A percentile compares a stretch with the other conserved stretches of the same genome.
phyloP scores from a whole-genome alignment of 2,888 invertebrate species.

The Ormia ochracea region DNA sequence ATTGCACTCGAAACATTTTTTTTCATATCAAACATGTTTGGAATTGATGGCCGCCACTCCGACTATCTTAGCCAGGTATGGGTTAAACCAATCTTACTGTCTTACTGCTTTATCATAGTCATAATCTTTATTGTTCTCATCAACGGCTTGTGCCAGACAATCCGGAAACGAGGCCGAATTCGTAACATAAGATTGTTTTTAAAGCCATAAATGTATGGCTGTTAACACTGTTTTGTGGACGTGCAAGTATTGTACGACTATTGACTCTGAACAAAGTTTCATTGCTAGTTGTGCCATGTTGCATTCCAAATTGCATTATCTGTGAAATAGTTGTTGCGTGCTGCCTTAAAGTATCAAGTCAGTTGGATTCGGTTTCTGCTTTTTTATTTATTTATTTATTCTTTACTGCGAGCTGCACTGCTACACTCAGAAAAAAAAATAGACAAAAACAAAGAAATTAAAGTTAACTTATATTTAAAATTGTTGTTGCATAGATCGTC shows the following conservation, averaged over 20 bases:
- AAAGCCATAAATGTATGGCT: neutral
- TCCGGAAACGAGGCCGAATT: constrained; percentile 60
- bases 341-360: constrained; percentile 8
- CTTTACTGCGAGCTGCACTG: neutral
- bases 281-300: constrained; percentile 1
- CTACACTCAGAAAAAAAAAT: too few species aligned
- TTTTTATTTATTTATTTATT: constrained; percentile 16
- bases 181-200: constrained; percentile 48
- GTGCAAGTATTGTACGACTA: constrained; percentile 37
- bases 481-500: too few species aligned
- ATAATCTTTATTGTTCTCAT: neutral
- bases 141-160: constrained; percentile 48
- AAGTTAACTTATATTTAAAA: too few species aligned
- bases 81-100: neutral
- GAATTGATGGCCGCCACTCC: too few species aligned
- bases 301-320: constrained; percentile 45
- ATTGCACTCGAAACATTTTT: too few species aligned
- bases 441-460: too few species aligned
- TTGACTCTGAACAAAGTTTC: neutral
- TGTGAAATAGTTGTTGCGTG: neutral
- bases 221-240: neutral
- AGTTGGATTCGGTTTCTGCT: constrained; percentile 26
- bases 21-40: too few species aligned
- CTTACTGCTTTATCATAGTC: neutral
- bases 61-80: neutral